These are phyloP conservation scores for Hermodice carunculata DNA, from an alignment of 2,888 invertebrate genomes.

Conservation along the genomic window DNA sequence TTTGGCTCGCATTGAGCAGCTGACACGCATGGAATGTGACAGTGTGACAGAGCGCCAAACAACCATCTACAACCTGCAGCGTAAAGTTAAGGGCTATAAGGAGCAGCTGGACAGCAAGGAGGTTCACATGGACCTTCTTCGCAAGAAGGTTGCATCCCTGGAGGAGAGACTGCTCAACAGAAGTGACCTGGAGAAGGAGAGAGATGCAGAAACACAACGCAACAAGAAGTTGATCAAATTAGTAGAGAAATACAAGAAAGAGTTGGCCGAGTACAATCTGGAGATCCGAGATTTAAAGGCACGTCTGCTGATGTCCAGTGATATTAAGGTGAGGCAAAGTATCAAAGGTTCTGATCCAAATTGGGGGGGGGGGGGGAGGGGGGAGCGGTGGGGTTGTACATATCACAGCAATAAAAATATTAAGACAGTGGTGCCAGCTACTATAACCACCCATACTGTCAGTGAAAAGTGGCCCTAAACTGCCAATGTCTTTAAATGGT, in stretches of 20 bases:
- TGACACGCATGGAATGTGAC: slow-evolving; percentile 84
- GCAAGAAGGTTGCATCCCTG: slow-evolving; percentile 77
- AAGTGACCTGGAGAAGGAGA: slow-evolving; percentile 59
- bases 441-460: too few species aligned
- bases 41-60: slow-evolving; percentile 88
- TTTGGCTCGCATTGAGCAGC: slow-evolving; percentile 86
- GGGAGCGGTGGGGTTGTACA: not conserved
- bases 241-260: slow-evolving; percentile 84
- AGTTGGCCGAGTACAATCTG: slow-evolving; percentile 84
- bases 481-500: too few species aligned
- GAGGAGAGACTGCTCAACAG: slow-evolving; percentile 62
- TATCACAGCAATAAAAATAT: not conserved
- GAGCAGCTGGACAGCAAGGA: slow-evolving; percentile 94
- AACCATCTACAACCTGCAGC: slow-evolving; percentile 90
- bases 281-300: slow-evolving; percentile 87
- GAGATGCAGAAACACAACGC: slow-evolving; percentile 56
- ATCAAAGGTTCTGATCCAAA: not conserved
- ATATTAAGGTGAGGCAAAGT: slow-evolving; percentile 45
- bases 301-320: slow-evolving; percentile 63
- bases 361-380: not conserved
- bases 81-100: slow-evolving; percentile 83
- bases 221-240: slow-evolving; percentile 81
- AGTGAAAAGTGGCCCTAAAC: too few species aligned
- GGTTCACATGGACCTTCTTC: slow-evolving; percentile 88
- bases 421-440: too few species aligned